Base-by-base conservation (phyloP, 2,797 vertebrate species). In the Selene dorsalis region DNA sequence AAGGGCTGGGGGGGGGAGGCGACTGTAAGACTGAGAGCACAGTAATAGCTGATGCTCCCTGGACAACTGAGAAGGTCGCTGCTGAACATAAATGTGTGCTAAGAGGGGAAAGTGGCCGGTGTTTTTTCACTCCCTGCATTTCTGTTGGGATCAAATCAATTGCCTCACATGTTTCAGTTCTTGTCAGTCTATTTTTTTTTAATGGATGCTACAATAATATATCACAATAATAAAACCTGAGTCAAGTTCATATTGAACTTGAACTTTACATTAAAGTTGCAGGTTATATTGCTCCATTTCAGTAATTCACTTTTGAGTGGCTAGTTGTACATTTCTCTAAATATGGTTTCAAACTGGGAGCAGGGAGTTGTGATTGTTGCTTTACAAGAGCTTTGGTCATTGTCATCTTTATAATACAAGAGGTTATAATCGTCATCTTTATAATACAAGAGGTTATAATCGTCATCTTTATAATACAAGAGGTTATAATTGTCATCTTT, bases 1-100 rank as follows among this genome's bases (percentile, higher is more conserved):
- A 28, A 58, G 59, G 6, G 63, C 20, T n/a, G n/a, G 18, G 65
- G 74, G 74, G 28, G 18, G 26, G 2, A 4, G 66, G 72, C 1
- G 2, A 71, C 67, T 69, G 61, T 28, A 64, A 72, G 79, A 73
- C 85, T 89, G 67, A 88, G 83, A 87, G 85, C 41, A 35, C 55
- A 75, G 74, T 81, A 81, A 87, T 76, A 73, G 84, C 64, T 62
- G 14, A 76, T 63, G 73, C 52, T 75, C 12, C 9, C 60, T 60
- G 50, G 68, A 66, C 80, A 73, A 11, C n/a, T 2, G 26, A 59
- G 45, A 62, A 69, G 57, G 45, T 38, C 50, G 57, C 14, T 39
- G 30, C 3, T 64, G 24, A 73, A 84, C 18, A 79, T 63, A 60
- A 69, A 81, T 39, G 77, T 28, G 77, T 4, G 62, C 22, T 38